phyloP scores from a whole-genome alignment of 2,113 vertebrate genomes.

The Natator depressus region DNA sequence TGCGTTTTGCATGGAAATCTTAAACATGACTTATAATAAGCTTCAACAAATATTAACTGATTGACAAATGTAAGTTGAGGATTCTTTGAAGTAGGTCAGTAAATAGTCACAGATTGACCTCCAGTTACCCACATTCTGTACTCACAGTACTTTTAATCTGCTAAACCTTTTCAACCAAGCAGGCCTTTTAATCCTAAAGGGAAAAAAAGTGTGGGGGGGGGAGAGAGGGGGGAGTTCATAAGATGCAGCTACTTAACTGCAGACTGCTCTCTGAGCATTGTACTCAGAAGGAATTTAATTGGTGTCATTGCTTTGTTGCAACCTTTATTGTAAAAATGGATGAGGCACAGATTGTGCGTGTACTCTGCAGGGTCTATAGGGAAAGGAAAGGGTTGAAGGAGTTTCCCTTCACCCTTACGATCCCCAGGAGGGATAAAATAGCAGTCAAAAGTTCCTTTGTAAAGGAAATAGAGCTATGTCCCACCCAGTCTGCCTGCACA shows the following conservation, averaged over 20 bases:
- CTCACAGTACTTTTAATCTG: background rate
- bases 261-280: background rate
- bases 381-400: background rate
- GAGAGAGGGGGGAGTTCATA: background rate
- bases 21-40: conserved; percentile 14
- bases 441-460: background rate
- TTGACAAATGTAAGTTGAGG: background rate
- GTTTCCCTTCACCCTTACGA: background rate
- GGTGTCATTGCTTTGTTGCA: background rate
- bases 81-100: conserved; percentile 1
- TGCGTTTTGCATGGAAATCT: background rate
- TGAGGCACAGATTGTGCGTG: background rate
- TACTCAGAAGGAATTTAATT: background rate
- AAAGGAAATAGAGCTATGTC: background rate
- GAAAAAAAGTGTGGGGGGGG: background rate
- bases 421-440: background rate
- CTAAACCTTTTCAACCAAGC: background rate
- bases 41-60: conserved; percentile 8
- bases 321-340: background rate
- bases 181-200: background rate
- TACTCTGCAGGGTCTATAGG: background rate
- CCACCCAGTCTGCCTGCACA: background rate
- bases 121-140: background rate
- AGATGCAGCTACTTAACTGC: background rate
- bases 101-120: background rate